A percentile compares a stretch with the other conserved stretches of the same genome.
Evolutionary conservation across 2,113 vertebrate genomes (phyloP).

Genomic region (Phalacrocorax aristotelis): DNA sequence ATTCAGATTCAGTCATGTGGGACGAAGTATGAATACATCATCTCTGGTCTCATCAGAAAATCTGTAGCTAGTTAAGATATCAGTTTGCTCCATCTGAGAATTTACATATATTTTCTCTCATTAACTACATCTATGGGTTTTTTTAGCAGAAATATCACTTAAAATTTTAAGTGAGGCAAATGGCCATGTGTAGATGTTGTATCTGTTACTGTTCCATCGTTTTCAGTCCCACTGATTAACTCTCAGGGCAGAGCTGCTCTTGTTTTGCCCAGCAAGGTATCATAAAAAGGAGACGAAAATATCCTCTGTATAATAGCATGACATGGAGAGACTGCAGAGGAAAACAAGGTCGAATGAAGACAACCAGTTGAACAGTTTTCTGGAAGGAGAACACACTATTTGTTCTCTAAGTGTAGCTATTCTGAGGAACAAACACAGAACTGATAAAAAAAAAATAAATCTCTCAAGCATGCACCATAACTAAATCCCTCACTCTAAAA

Average conservation of each 20-base stretch:
- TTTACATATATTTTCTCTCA: neutral
- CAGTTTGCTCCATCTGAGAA: neutral
- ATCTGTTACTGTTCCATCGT: neutral
- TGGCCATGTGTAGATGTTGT: neutral
- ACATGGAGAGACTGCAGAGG: neutral
- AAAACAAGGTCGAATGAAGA: neutral
- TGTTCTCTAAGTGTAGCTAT: neutral
- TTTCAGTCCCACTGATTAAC: neutral
- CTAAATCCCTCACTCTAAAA: neutral
- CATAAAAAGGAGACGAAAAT: neutral
- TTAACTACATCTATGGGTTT: neutral
- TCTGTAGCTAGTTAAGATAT: neutral
- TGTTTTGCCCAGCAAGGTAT: conserved; percentile 13
- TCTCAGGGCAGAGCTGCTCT: neutral
- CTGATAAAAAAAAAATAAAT: neutral
- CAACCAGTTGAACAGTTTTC: neutral
- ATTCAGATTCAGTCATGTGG: neutral
- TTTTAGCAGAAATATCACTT: neutral
- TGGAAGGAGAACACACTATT: neutral
- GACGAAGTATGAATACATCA: neutral
- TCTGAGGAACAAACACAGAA: neutral
- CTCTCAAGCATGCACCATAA: neutral
- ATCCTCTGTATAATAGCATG: neutral
- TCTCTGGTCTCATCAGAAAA: neutral
- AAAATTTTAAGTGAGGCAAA: neutral